Percentiles rank a stretch among this genome's conserved stretches.
These are phyloP conservation scores for Corapipo altera DNA, from an alignment of 2,113 vertebrate species.

Conservation along the genomic window DNA sequence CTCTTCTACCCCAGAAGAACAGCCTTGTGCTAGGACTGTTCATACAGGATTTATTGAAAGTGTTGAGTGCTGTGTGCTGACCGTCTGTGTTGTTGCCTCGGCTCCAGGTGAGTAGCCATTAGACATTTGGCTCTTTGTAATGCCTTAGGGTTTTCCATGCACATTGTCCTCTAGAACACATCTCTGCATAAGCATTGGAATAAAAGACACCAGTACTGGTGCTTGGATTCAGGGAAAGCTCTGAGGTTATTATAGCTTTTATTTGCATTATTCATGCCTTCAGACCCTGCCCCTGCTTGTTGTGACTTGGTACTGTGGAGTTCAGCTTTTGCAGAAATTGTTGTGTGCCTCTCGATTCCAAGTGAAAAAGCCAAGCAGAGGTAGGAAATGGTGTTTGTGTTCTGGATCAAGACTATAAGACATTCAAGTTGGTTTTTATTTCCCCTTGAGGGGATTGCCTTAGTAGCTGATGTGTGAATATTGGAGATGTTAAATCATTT, in stretches of 20 bases:
- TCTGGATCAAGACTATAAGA: neutral
- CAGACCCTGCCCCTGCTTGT: neutral
- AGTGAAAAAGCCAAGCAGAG: neutral
- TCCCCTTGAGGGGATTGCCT: neutral
- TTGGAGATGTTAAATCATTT: neutral
- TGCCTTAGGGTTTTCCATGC: neutral
- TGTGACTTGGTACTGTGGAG: neutral
- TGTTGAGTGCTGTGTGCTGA: neutral
- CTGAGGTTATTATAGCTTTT: neutral
- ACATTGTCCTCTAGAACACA: neutral
- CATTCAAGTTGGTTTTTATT: neutral
- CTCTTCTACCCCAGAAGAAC: neutral
- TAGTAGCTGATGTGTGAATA: neutral
- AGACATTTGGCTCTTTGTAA: neutral
- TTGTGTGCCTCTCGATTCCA: neutral
- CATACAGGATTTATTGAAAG: neutral
- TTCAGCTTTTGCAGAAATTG: neutral
- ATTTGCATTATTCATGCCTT: neutral
- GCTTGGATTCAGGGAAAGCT: neutral
- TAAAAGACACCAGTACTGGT: neutral
- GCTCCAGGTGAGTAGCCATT: neutral
- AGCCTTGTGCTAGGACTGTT: neutral
- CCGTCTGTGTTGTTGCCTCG: neutral
- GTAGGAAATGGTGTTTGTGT: neutral
- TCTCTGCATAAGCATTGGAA: neutral